Evolutionary conservation across 2,113 vertebrate genomes (phyloP), one percentile per base, ranked within the genome.

Genomic region (Trematomus loennbergii): DNA sequence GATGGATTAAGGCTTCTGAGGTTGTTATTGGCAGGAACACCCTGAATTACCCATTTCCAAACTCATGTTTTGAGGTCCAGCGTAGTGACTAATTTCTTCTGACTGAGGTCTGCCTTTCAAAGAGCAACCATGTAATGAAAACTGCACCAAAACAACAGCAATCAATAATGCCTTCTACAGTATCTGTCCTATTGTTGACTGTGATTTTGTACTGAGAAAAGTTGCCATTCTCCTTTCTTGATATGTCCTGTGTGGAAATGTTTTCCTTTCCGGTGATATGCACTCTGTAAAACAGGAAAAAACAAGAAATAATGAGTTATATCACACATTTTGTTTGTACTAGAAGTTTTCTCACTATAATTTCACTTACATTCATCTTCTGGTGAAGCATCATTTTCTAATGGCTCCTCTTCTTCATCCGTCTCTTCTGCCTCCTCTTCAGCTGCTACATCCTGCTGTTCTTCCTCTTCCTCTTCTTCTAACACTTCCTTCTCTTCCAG

Each of bases 1-100:
- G 49, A 58, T 83, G 76, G 33, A 75, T 93, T 92, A 95, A 95
- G 91, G 93, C 93, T 87, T 84, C 50, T 64, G 81, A 89, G 87
- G 89, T 75, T 67, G 65, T 72, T 74, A 57, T 45, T 87, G 75
- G 59, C 69, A 85, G 73, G 66, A 60, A 72, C 81, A 84, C 60
- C 86, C 84, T 79, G 69, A 88, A 83, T 80, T 61, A 53, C 18
- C 72, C 22, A 55, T 68, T 64, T 69, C 20, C 46, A 73, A 63
- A 78, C 63, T 54, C 53, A 50, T 43, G 53, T 48, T 70, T 73
- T 80, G 75, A 81, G 72, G 76, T 87, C 64, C 77, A 72, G 81
- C 58, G 5, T 11, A 16, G 49, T 55, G 46, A 65, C 43, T 58
- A 59, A 68, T 54, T 68, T 78, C 16, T 61, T 80, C 58, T 67